phyloP scores from a whole-genome alignment of 2,888 invertebrate species.

The Uropetala carovei region DNA sequence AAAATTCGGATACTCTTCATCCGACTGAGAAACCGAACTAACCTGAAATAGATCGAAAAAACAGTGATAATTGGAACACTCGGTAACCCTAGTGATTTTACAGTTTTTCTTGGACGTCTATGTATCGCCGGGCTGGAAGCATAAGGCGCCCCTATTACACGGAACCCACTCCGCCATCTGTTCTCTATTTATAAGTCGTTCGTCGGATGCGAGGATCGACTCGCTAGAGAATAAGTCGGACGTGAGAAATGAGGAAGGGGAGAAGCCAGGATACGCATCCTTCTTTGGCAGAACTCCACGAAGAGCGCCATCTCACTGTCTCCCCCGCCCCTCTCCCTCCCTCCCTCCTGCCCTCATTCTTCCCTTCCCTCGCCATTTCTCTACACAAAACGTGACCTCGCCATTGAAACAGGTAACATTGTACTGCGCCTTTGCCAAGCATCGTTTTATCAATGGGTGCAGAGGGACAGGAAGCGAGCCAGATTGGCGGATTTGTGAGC shows the following conservation, averaged over 20 bases:
- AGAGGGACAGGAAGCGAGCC: background rate
- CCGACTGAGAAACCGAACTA: no score
- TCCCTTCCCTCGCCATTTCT: background rate
- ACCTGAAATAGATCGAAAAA: background rate
- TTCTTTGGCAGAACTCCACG: constrained; percentile 22
- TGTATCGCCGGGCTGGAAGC: background rate
- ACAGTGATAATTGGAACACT: background rate
- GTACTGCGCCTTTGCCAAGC: background rate
- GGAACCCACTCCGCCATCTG: background rate
- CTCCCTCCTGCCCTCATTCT: background rate
- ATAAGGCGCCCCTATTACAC: background rate
- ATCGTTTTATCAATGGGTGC: background rate
- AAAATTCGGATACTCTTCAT: no score
- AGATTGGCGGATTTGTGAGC: no score
- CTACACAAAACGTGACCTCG: background rate
- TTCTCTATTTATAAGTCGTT: constrained; percentile 7
- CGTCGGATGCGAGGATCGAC: no score
- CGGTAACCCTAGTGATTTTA: background rate
- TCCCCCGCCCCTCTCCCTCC: no score
- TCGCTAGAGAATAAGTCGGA: no score
- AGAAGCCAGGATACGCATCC: background rate
- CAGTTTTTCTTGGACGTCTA: background rate
- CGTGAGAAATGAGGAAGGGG: background rate
- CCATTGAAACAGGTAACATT: background rate
- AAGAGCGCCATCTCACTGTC: background rate